Base-by-base conservation (phyloP, 2,888 invertebrate species). In the Diploptera punctata region DNA sequence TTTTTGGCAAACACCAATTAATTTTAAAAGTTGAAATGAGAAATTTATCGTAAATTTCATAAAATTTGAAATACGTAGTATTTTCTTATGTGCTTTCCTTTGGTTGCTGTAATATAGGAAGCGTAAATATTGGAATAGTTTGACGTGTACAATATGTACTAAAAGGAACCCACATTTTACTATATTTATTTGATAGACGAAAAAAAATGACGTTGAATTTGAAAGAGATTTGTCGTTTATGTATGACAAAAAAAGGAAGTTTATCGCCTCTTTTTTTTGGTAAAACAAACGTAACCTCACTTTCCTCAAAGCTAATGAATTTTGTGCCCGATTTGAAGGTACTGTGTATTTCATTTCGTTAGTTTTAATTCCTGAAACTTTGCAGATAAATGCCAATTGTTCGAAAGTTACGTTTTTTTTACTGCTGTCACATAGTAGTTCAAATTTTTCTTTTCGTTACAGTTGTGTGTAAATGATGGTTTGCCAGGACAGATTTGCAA, bases 381-480 rank as follows among this genome's bases (percentile, higher is more conserved):
- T 9, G 13, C 5, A 38, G 13, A 5, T 38, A 38, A 13, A 38
- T 38, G 1, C 52, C 0, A 18, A 52, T 0, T 5, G 7, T 18
- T 3, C 10, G 52, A 2, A 52, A 3, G n/a, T 52, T 52, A 19
- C n/a, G 4, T 21, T 3, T 52, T 18, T 19, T 18, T 21, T 2
- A 52, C 2, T 52, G n/a, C n/a, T 38, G 13, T 13, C 52, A 52
- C 52, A 52, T 1, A 16, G 2, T 52, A n/a, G 3, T 18, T n/a
- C 7, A 16, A 18, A 52, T 18, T 13, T 18, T n/a, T 3, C 19
- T 16, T 7, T 62, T 33, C 38, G n/a, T 62, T 65, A 10, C 65
- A 65, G 65, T 44, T 65, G 3, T n/a, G n/a, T 47, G 26, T 10
- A n/a, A 26, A 65, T 65, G 65, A 65, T 65, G 65, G 44, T n/a